These are phyloP conservation scores for Adelges cooleyi DNA, from an alignment of 1,140 invertebrate genomes.

Conservation along the genomic window DNA sequence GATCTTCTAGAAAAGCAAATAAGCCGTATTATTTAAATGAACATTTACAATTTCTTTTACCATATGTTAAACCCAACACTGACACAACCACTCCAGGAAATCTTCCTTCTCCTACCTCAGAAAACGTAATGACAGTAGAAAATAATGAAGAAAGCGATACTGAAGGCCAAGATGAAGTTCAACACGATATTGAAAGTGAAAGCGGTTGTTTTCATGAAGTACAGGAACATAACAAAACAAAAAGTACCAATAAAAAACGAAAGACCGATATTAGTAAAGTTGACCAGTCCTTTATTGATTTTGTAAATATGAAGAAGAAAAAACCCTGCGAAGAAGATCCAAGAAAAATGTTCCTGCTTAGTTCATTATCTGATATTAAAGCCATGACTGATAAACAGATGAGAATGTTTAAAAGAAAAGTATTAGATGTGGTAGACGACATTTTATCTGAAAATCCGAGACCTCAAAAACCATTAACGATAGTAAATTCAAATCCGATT, in stretches of 20 bases:
- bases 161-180: background rate
- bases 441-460: slow-evolving; percentile 11
- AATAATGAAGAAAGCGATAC: slow-evolving; percentile 4
- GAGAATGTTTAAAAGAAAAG: slow-evolving; percentile 9
- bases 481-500: background rate
- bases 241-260: background rate
- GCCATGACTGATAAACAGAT: background rate
- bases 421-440: background rate
- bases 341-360: slow-evolving; percentile 7
- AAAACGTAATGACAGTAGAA: background rate
- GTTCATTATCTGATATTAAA: background rate
- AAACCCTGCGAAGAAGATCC: background rate
- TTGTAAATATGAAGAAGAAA: background rate
- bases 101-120: background rate
- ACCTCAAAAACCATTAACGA: background rate
- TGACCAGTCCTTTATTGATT: slow-evolving; percentile 3
- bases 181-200: too few species aligned
- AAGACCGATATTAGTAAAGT: background rate
- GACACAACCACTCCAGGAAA: background rate
- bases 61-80: slow-evolving; percentile 5
- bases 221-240: background rate
- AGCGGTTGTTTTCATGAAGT: too few species aligned
- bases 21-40: slow-evolving; percentile 14
- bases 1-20: slow-evolving; percentile 6
- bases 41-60: background rate